A percentile compares a stretch with the other conserved stretches of the same genome.
phyloP scores from a whole-genome alignment of 2,888 invertebrate species.

The Dyspetes luteomarginatus region DNA sequence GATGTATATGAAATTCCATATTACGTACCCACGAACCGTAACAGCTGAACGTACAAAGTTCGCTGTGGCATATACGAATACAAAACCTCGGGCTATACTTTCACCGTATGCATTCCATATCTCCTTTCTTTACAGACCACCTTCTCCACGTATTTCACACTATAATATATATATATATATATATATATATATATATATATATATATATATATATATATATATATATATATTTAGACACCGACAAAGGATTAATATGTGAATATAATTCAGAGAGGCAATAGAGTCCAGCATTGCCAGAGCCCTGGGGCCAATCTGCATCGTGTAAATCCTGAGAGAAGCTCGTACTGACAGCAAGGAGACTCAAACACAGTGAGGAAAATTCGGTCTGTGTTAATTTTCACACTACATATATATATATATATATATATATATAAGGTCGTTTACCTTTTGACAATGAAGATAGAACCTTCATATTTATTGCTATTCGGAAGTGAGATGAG shows the following conservation, averaged over 20 bases:
- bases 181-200: not conserved
- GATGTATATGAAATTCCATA: too few relatives aligned
- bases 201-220: conserved; percentile 9
- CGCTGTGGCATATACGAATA: too few relatives aligned
- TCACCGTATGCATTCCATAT: not conserved
- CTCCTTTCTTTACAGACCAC: not conserved
- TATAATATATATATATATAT: not conserved
- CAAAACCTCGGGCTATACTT: not conserved
- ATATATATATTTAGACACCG: conserved; percentile 1
- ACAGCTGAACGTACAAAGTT: too few relatives aligned
- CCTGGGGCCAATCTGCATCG: conserved; percentile 32
- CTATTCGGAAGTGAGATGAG: too few relatives aligned
- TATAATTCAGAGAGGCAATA: conserved; percentile 23
- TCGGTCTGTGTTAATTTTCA: not conserved
- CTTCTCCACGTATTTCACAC: conserved; percentile 4
- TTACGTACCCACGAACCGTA: too few relatives aligned
- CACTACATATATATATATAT: not conserved
- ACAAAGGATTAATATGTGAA: conserved; percentile 50
- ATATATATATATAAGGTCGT: conserved; percentile 3
- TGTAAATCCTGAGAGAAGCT: not conserved
- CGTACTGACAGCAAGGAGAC: not conserved
- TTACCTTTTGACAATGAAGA: too few relatives aligned
- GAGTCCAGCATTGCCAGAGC: conserved; percentile 6
- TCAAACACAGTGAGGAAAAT: not conserved
- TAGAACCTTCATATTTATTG: too few relatives aligned